Base-by-base conservation (phyloP, 2,888 invertebrate species). In the Cecidostiba fungosa region DNA sequence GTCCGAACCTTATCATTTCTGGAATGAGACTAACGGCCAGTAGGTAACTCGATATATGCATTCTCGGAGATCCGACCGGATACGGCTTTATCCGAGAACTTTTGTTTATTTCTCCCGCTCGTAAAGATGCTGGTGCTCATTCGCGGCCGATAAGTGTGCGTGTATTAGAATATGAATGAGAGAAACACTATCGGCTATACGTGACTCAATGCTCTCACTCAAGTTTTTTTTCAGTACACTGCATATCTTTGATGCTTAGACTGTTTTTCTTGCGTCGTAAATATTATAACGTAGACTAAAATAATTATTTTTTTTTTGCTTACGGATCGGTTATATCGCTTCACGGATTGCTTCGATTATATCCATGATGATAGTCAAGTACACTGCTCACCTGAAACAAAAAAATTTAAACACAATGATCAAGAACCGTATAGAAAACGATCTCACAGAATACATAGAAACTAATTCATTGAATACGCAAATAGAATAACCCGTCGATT, bases 51-150 rank as follows among this genome's bases (percentile, higher is more conserved):
- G 39, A 72, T 72, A n/a, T 43, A 76, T 50, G 29, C 29, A n/a
- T 76, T 76, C 76, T 76, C 76, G 54, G 76, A 76, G 76, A 29
- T 54, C 32, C 10, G 54, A 54, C 76, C 26, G 76, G 76, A 54
- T 76, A 76, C 50, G 26, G 47, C 19, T 50, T 54, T 54, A 47
- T 76, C 76, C 54, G 29, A 29, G 50, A 76, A 76, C 76, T 76
- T 76, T 76, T 76, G 76, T 76, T 54, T 32, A 54, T 54, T 54
- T 76, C 43, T 72, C 72, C 8, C 19, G n/a, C 23, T 23, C 39
- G 36, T 26, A 66, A 39, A 72, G n/a, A 39, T 39, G 14, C 39
- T 19, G 19, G 50, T 32, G 43, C 29, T 12, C 50, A 10, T 76
- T 19, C 19, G 76, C 10, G 32, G 16, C 29, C 29, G 76, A 76